Conservation (phyloP, 2,888 invertebrate genomes). For the Epirrhoe tristata region DNA sequence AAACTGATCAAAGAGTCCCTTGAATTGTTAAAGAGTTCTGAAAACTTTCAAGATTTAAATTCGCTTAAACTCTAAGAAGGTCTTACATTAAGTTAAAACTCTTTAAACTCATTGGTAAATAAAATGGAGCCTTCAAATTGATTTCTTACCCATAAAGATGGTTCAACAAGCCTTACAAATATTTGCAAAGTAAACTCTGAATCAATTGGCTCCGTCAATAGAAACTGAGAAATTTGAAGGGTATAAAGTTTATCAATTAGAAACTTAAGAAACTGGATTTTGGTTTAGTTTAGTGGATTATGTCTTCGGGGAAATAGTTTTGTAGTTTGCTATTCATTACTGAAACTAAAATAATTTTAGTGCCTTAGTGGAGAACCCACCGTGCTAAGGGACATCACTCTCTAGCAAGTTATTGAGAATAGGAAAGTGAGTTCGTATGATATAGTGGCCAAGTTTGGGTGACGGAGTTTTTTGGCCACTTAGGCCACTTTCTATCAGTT, state of each 20-base stretch:
- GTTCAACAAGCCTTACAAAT: constrained; percentile 45
- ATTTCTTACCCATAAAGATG: constrained; percentile 45
- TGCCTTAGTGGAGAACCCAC: constrained; percentile 2
- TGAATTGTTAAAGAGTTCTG: constrained; percentile 1
- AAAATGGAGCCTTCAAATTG: constrained; percentile 43
- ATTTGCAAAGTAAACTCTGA: constrained; percentile 45
- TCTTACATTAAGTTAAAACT: constrained; percentile 40
- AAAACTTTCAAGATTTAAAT: constrained; percentile 20
- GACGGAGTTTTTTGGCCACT: no score
- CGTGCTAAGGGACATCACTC: constrained; percentile 12
- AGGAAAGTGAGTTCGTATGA: no score
- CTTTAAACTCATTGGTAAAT: constrained; percentile 44
- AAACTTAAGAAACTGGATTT: constrained; percentile 33
- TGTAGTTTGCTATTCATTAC: constrained; percentile 3
- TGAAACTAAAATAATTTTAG: not conserved
- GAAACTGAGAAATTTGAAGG: constrained; percentile 42
- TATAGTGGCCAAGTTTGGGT: no score
- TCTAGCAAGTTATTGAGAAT: constrained; percentile 22
- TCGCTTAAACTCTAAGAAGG: constrained; percentile 17
- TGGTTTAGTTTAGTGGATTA: constrained; percentile 33
- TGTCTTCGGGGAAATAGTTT: constrained; percentile 27
- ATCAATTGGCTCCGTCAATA: constrained; percentile 45
- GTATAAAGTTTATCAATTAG: constrained; percentile 40
- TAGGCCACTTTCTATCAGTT: no score
- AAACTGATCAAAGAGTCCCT: constrained; percentile 1